These are phyloP conservation scores for Pelecanoides urinatrix DNA, from an alignment of 2,113 vertebrate genomes.

Conservation along the genomic window DNA sequence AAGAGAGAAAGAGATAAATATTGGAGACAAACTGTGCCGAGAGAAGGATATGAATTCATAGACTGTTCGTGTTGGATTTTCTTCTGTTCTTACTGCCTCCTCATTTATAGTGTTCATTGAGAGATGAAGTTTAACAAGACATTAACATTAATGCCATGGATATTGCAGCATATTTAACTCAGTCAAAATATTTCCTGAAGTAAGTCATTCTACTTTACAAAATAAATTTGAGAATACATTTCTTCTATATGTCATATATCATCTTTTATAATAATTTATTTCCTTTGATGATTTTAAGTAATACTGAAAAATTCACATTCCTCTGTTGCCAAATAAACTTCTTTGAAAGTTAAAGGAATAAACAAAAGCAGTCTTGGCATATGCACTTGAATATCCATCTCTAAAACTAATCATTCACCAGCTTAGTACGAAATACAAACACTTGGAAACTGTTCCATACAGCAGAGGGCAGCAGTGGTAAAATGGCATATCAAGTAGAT, in stretches of 20 bases:
- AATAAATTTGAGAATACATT: not conserved
- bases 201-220: not conserved
- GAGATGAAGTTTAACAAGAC: slow-evolving; percentile 4
- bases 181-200: not conserved
- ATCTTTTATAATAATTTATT: not conserved
- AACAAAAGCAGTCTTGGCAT: not conserved
- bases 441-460: not conserved
- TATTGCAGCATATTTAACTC: not conserved
- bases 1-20: not conserved
- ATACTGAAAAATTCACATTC: not conserved
- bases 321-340: not conserved
- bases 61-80: not conserved
- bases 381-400: not conserved
- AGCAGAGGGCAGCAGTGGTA: slow-evolving; percentile 47
- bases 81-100: not conserved
- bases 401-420: not conserved
- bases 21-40: not conserved
- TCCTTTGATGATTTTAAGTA: not conserved
- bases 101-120: not conserved
- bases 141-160: not conserved
- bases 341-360: not conserved
- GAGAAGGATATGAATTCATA: not conserved
- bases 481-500: not conserved
- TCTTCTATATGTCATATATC: not conserved
- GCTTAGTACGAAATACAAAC: not conserved